phyloP scores from a whole-genome alignment of 2,888 invertebrate species.

The Orthosia gothica region DNA sequence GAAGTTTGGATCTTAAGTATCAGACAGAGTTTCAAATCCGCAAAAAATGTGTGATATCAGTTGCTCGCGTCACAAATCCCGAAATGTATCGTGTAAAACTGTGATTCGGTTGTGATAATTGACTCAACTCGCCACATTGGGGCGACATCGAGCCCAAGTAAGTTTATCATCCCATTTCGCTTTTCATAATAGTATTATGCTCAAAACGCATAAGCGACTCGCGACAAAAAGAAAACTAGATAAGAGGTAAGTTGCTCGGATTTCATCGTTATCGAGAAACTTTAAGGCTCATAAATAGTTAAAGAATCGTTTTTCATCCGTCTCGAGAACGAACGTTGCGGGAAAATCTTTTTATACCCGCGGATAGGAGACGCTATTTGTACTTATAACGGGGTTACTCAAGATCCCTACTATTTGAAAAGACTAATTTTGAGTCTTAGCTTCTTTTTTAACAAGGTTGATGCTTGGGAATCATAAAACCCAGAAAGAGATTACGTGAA shows the following conservation, averaged over 20 bases:
- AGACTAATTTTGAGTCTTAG: neutral
- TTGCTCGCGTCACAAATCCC: conserved; percentile 22
- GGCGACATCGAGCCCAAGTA: conserved; percentile 40
- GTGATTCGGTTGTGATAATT: conserved; percentile 56
- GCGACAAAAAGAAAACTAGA: conserved; percentile 75
- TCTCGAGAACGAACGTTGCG: conserved; percentile 17
- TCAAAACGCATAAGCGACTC: conserved; percentile 71
- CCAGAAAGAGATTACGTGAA: neutral
- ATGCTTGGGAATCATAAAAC: neutral
- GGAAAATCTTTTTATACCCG: conserved; percentile 44
- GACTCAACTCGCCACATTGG: conserved; percentile 46
- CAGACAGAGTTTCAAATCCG: conserved; percentile 41
- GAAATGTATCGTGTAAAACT: conserved; percentile 49
- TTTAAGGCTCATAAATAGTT: conserved; percentile 84
- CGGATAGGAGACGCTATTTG: conserved; percentile 16
- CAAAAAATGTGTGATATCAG: conserved; percentile 60
- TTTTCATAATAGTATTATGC: conserved; percentile 74
- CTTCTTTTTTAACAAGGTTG: neutral
- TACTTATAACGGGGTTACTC: conserved; percentile 14
- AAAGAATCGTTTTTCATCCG: conserved; percentile 76
- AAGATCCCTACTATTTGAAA: neutral
- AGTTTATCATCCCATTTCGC: conserved; percentile 65
- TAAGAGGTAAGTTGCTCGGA: conserved; percentile 76
- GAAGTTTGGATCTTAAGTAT: conserved; percentile 33
- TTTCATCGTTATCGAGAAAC: conserved; percentile 75